Conservation (phyloP, 2,797 vertebrate genomes). For the Chiloscyllium punctatum region DNA sequence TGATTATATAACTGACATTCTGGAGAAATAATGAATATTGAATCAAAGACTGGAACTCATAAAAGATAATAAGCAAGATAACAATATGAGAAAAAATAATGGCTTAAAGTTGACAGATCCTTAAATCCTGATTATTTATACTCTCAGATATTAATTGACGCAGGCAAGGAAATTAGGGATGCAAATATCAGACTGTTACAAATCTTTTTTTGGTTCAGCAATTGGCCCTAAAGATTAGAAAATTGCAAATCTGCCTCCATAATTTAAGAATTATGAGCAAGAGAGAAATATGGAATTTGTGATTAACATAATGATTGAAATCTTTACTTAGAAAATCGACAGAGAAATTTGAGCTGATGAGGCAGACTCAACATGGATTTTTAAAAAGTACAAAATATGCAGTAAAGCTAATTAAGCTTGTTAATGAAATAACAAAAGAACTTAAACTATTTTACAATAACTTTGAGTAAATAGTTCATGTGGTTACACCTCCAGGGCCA, state of each 20-base stretch:
- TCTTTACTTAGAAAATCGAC: neutral
- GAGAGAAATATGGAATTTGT: neutral
- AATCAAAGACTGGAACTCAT: neutral
- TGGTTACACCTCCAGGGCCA: neutral
- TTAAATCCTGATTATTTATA: neutral
- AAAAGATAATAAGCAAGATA: neutral
- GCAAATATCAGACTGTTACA: neutral
- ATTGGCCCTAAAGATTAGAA: neutral
- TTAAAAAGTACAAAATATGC: neutral
- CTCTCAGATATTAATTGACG: neutral
- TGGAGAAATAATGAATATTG: neutral
- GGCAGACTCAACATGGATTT: neutral
- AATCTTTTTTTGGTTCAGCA: neutral
- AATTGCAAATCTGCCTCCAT: neutral
- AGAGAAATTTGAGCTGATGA: neutral
- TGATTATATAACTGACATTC: neutral
- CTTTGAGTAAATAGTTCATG: neutral
- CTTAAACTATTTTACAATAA: neutral
- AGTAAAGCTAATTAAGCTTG: neutral
- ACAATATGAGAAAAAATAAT: neutral
- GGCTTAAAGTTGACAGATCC: neutral
- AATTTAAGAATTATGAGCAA: neutral
- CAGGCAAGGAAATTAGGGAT: neutral
- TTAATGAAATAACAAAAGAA: neutral
- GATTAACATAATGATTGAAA: neutral